Percentiles rank a stretch among this genome's conserved stretches.
These are phyloP conservation scores for Rugalucina vietnamica DNA, from an alignment of 2,888 invertebrate genomes.

Conservation along the genomic window DNA sequence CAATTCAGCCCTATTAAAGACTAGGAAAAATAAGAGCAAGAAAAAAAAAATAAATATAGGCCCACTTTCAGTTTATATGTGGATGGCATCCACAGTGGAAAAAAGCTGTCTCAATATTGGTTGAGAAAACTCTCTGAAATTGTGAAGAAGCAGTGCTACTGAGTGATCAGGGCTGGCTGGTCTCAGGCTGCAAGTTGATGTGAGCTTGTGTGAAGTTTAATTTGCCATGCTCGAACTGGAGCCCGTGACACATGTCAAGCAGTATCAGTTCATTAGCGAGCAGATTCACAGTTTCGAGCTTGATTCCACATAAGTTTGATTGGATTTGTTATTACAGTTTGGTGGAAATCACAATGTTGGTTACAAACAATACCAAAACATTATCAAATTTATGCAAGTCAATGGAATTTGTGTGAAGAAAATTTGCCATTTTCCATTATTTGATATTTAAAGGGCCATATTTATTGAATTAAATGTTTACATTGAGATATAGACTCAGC, in stretches of 20 bases:
- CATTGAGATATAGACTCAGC: too few relatives aligned
- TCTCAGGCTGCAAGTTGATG: not conserved
- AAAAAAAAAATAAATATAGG: not conserved
- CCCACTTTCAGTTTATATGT: not conserved
- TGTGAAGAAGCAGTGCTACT: constrained; percentile 1
- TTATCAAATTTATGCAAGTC: too few relatives aligned
- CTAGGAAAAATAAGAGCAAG: not conserved
- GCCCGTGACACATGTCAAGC: not conserved
- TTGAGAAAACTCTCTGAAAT: not conserved
- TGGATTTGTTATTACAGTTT: too few relatives aligned
- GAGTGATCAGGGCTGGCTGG: not conserved
- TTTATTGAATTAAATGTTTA: too few relatives aligned
- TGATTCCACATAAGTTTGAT: too few relatives aligned
- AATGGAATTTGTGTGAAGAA: too few relatives aligned
- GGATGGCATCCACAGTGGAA: constrained; percentile 1
- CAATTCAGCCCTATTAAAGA: not conserved
- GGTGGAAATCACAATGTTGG: too few relatives aligned
- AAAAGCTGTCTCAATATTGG: not conserved
- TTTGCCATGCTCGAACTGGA: not conserved
- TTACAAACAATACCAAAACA: too few relatives aligned
- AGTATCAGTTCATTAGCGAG: not conserved
- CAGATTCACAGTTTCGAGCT: too few relatives aligned
- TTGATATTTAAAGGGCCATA: too few relatives aligned
- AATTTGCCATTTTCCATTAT: too few relatives aligned
- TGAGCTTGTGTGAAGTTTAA: not conserved